Conservation (phyloP, 2,888 invertebrate genomes). For the Mechanitis mazaeus region DNA sequence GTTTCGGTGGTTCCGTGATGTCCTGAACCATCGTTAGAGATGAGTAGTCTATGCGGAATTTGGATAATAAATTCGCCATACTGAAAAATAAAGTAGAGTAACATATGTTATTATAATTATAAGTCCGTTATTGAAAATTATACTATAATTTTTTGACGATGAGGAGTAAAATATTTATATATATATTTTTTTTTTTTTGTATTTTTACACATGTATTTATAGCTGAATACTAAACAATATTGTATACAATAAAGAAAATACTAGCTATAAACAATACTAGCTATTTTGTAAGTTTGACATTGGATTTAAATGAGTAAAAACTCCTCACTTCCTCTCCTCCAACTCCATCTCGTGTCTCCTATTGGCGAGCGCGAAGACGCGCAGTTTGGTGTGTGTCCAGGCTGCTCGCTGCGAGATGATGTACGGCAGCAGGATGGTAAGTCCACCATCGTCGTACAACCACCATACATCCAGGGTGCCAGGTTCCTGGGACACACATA, state of each 20-base stretch:
- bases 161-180: too few species aligned
- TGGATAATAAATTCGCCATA: constrained; percentile 93
- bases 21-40: constrained; percentile 94
- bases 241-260: too few species aligned
- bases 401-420: constrained; percentile 87
- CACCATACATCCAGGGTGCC: constrained; percentile 97
- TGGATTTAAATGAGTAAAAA: constrained; percentile 9
- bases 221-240: too few species aligned
- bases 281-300: too few species aligned
- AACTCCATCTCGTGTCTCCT: constrained; percentile 85
- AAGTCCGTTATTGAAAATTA: too few species aligned
- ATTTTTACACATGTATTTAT: too few species aligned
- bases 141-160: too few species aligned
- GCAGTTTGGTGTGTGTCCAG: constrained; percentile 86
- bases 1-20: constrained; percentile 87
- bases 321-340: constrained; percentile 87
- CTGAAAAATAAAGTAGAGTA: constrained; percentile 65
- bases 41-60: constrained; percentile 96
- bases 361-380: constrained; percentile 90
- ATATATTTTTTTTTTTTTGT: too few species aligned
- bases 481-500: constrained; percentile 72
- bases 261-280: too few species aligned
- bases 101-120: not conserved
- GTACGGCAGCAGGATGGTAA: constrained; percentile 90
- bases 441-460: constrained; percentile 95